Evolutionary conservation across 2,113 vertebrate species (phyloP), one percentile per base, ranked within the genome.

Genomic region (Formicarius rufipectus): DNA sequence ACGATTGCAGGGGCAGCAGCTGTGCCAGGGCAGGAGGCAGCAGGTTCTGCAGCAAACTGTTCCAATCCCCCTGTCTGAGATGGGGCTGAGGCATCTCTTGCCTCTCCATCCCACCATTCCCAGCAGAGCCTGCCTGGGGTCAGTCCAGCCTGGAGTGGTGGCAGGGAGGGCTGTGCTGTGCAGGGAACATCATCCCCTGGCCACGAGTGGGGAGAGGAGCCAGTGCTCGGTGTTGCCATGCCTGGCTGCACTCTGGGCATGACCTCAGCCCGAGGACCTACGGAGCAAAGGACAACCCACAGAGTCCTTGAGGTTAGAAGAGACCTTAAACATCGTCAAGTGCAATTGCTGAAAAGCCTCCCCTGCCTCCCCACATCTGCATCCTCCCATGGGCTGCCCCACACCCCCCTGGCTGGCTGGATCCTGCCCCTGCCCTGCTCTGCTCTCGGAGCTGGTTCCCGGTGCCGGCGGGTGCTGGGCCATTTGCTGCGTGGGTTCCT

Each of bases 401-500:
- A n/a, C 73, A 55, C 75, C 55, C 7, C 93, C 93, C 68, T 28
- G 87, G 86, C 2, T 84, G 91, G 89, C 90, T 92, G 90, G 82
- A 67, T 85, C 75, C 58, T 93, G 94, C 89, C 90, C 90, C 90
- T 20, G 37, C 52, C 84, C 69, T 40, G 62, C 77, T 56, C 72
- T 59, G 55, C 72, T 81, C 84, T 35, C 72, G 87, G 80, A 67
- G 74, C 56, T 74, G 63, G 84, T 42, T 83, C 64, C 30, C 19
- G 62, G 10, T 28, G 84, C 35, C 14, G 9, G 78, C 21, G 56
- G 75, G 92, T 39, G 83, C 95, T 82, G 89, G 22, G 81, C 67
- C 77, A 59, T 91, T 93, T 83, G 86, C 95, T 90, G 91, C 90
- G 78, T 93, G 6, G 92, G 96, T 74, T 95, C 87, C 90, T 96